phyloP scores from a whole-genome alignment of 2,888 invertebrate genomes.

The Pollenia amentaria region DNA sequence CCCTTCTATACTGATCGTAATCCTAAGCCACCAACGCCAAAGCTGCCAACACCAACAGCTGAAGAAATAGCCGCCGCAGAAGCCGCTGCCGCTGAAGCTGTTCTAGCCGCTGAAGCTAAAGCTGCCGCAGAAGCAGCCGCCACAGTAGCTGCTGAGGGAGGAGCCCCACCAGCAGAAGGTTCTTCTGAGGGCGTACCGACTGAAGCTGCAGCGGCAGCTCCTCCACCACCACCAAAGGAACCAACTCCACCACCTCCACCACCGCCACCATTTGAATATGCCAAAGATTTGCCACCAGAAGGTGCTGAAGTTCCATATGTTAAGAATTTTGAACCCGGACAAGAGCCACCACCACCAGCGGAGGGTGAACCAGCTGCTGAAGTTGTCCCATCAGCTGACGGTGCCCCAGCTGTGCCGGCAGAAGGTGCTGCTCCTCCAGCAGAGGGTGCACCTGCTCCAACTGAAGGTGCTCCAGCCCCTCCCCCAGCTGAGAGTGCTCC shows the following conservation, averaged over 20 bases:
- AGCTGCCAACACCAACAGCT: conserved; percentile 81
- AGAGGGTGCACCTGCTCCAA: conserved; percentile 69
- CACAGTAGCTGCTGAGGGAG: conserved; percentile 75
- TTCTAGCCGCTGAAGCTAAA: conserved; percentile 74
- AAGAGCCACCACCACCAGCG: conserved; percentile 76
- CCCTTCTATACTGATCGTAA: conserved; percentile 84
- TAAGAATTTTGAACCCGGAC: conserved; percentile 82
- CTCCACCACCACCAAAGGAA: conserved; percentile 78
- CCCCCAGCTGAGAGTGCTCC: conserved; percentile 71
- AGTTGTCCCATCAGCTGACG: conserved; percentile 68
- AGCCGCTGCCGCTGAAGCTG: conserved; percentile 75
- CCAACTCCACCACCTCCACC: conserved; percentile 82
- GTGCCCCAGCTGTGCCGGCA: conserved; percentile 47
- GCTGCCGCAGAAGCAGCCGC: conserved; percentile 77
- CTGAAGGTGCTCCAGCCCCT: conserved; percentile 76
- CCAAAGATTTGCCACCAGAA: conserved; percentile 84
- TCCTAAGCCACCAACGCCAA: conserved; percentile 84
- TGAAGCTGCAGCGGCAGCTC: conserved; percentile 61
- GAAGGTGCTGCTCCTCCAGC: conserved; percentile 57
- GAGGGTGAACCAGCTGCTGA: conserved; percentile 70
- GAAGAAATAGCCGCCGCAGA: conserved; percentile 82
- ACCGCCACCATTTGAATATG: conserved; percentile 85
- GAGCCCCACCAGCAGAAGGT: conserved; percentile 74
- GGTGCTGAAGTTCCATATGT: conserved; percentile 85
- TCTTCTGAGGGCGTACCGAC: conserved; percentile 75